Percentiles rank a stretch among this genome's conserved stretches.
Evolutionary conservation across 2,888 invertebrate species (phyloP).

Genomic region (Hoplodrina ambigua): DNA sequence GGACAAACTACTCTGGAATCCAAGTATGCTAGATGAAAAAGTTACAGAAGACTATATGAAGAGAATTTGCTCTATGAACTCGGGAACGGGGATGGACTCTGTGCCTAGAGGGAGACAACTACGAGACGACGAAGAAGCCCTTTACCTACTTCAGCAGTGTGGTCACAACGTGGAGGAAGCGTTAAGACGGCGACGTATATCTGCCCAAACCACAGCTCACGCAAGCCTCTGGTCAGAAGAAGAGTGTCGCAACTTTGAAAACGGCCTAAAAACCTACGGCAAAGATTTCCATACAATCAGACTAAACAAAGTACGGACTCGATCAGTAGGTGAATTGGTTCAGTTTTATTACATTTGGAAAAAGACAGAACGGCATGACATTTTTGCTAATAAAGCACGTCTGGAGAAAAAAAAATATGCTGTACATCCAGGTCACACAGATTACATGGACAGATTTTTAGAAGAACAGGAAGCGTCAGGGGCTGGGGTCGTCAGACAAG

Average conservation of each 20-base stretch:
- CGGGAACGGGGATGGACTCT: conserved; percentile 84
- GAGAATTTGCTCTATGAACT: conserved; percentile 89
- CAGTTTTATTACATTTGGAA: conserved; percentile 99
- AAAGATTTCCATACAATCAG: conserved; percentile 99
- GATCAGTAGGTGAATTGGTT: conserved; percentile 98
- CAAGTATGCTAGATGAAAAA: conserved; percentile 93
- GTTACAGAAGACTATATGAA: conserved; percentile 95
- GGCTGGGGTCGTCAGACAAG: conserved; percentile 88
- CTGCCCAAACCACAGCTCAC: conserved; percentile 92
- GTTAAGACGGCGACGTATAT: conserved; percentile 94
- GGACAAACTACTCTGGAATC: conserved; percentile 98
- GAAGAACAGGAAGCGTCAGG: conserved; percentile 95
- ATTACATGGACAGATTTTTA: conserved; percentile 98
- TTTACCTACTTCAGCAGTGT: conserved; percentile 97
- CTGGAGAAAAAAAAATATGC: conserved; percentile 98
- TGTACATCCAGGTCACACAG: conserved; percentile 97
- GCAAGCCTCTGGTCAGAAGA: conserved; percentile 98
- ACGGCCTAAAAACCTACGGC: conserved; percentile 97
- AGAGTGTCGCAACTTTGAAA: conserved; percentile 99
- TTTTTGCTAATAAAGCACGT: conserved; percentile 96
- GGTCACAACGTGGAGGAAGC: conserved; percentile 99
- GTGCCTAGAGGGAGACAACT: conserved; percentile 94
- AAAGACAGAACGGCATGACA: conserved; percentile 99
- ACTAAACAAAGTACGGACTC: conserved; percentile 97
- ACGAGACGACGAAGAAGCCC: conserved; percentile 96